A percentile compares a stretch with the other conserved stretches of the same genome.
Evolutionary conservation across 2,888 invertebrate species (phyloP).

Genomic region (Macroteleia sp.): DNA sequence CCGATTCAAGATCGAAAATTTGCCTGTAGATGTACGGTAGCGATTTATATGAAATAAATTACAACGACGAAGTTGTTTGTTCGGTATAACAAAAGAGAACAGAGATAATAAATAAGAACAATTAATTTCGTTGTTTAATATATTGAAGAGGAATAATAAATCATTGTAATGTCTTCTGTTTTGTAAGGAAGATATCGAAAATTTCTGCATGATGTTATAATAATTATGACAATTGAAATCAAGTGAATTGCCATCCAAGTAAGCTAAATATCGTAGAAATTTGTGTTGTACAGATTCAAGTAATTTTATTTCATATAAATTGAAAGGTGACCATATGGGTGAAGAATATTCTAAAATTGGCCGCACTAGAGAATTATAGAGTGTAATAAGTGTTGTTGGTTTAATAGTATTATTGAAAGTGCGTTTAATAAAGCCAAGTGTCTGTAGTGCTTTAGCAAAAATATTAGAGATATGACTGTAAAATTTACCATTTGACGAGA

Average conservation of each 20-base stretch:
- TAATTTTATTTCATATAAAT: not conserved
- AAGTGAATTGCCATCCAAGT: not conserved
- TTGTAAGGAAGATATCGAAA: not conserved
- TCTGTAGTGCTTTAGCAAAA: not conserved
- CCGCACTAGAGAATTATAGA: constrained; percentile 1
- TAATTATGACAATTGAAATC: not conserved
- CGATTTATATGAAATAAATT: too few relatives aligned
- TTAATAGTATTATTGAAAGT: not conserved
- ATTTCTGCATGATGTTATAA: not conserved
- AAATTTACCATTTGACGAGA: not conserved
- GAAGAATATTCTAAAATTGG: not conserved
- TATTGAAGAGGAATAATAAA: not conserved
- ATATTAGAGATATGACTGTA: not conserved
- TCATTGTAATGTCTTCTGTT: not conserved
- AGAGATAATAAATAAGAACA: not conserved
- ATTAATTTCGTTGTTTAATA: not conserved
- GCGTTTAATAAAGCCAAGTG: not conserved
- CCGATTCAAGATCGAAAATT: too few relatives aligned
- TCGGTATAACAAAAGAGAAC: too few relatives aligned
- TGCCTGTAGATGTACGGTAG: too few relatives aligned
- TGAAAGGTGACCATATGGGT: not conserved
- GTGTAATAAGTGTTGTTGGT: not conserved
- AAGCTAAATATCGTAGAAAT: not conserved
- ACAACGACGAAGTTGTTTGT: too few relatives aligned
- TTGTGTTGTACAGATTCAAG: constrained; percentile 16